phyloP scores from a whole-genome alignment of 2,797 vertebrate species.

The Pogoniulus pusillus region DNA sequence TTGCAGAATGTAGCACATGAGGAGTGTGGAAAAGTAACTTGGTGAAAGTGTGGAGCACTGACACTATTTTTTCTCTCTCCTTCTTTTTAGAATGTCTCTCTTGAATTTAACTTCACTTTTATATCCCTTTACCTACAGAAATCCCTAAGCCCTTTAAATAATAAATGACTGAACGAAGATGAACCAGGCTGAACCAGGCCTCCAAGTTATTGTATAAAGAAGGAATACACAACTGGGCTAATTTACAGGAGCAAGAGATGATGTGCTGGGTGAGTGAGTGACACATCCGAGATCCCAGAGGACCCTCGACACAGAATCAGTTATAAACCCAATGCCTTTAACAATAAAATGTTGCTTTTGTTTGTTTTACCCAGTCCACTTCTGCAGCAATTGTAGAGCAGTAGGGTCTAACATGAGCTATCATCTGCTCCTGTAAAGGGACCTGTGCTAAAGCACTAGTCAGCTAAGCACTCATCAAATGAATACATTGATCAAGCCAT shows the following conservation, averaged over 20 bases:
- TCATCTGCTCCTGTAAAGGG: background rate
- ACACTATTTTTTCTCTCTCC: background rate
- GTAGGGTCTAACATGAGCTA: background rate
- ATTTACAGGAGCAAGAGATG: conserved; percentile 32
- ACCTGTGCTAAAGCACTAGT: background rate
- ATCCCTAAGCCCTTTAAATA: conserved; percentile 40
- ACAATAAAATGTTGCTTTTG: too few relatives aligned
- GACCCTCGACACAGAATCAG: background rate
- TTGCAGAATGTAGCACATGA: background rate
- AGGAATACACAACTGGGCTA: conserved; percentile 26
- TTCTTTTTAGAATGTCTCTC: background rate
- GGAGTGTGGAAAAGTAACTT: background rate
- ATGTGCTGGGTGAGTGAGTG: background rate
- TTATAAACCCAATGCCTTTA: too few relatives aligned
- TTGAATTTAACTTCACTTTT: conserved; percentile 6
- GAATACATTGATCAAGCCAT: background rate
- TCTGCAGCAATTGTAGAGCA: background rate
- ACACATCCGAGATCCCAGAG: background rate
- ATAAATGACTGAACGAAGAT: conserved; percentile 45
- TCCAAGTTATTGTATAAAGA: conserved; percentile 43
- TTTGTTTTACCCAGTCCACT: background rate
- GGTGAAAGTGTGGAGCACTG: background rate
- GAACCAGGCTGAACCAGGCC: background rate
- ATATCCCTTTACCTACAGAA: background rate
- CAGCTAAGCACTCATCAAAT: background rate